These are phyloP conservation scores for Drosophila baimaii DNA, from an alignment of 1,140 invertebrate species.

Conservation along the genomic window DNA sequence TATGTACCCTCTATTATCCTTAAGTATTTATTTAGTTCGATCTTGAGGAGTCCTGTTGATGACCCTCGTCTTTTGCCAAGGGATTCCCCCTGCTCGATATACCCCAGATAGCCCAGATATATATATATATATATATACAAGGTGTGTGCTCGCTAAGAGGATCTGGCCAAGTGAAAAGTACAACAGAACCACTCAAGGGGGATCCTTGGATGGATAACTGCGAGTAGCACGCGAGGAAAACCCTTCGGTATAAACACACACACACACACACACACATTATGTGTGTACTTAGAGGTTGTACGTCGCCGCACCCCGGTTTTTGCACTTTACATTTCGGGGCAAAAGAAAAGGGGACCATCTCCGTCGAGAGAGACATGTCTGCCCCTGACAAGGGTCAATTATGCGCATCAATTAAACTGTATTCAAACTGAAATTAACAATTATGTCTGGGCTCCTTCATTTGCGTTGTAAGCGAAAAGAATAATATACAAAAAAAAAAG, in stretches of 20 bases:
- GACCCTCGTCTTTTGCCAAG: background rate
- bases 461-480: conserved; percentile 43
- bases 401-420: conserved; percentile 64
- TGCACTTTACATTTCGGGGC: background rate
- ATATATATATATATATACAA: background rate
- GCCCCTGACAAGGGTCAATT: conserved; percentile 56
- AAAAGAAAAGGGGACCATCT: background rate
- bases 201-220: conserved; percentile 8
- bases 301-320: conserved; percentile 19
- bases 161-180: conserved; percentile 12
- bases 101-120: conserved; percentile 3
- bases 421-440: conserved; percentile 66
- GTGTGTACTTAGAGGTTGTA: conserved; percentile 3
- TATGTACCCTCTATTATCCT: too few species aligned
- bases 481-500: background rate
- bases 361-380: conserved; percentile 22
- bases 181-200: conserved; percentile 7
- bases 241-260: background rate
- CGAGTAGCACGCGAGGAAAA: conserved; percentile 13
- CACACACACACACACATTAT: background rate
- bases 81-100: background rate
- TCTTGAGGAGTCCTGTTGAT: background rate
- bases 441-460: conserved; percentile 47
- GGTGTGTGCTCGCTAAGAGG: conserved; percentile 19
- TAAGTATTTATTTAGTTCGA: conserved; percentile 6